A percentile compares a stretch with the other conserved stretches of the same genome.
phyloP scores from a whole-genome alignment of 2,888 invertebrate species.

The Trachelus troglodyta region DNA sequence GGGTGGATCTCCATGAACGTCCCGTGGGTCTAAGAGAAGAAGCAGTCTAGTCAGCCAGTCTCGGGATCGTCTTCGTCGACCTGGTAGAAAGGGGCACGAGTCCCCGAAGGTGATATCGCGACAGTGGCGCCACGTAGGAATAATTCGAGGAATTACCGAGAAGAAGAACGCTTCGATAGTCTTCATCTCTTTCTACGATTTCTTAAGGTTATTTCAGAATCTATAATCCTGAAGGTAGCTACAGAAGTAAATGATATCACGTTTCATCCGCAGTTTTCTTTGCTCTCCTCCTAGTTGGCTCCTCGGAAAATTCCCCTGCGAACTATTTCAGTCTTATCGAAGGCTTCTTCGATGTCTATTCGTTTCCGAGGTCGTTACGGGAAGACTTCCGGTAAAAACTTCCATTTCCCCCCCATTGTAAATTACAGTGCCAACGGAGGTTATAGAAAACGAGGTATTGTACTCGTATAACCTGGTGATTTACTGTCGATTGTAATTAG shows the following conservation, averaged over 20 bases:
- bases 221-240: too few species aligned
- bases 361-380: too few species aligned
- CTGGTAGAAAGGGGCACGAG: not conserved
- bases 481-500: too few species aligned
- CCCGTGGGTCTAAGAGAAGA: not conserved
- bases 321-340: too few species aligned
- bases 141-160: not conserved
- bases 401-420: conserved; percentile 10
- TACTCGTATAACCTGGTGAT: conserved; percentile 8
- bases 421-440: conserved; percentile 31
- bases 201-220: too few species aligned
- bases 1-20: not conserved
- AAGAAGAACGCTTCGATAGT: too few species aligned
- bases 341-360: too few species aligned
- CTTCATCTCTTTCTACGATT: too few species aligned
- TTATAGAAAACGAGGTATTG: conserved; percentile 19
- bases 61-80: conserved; percentile 16
- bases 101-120: conserved; percentile 34
- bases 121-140: not conserved
- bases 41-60: not conserved
- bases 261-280: not conserved
- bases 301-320: too few species aligned
- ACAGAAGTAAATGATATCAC: not conserved
- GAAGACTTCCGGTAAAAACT: not conserved
- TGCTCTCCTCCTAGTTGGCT: not conserved